Percentiles rank a stretch among this genome's conserved stretches.
Evolutionary conservation across 1,140 invertebrate species (phyloP).

Genomic region (Homarus americanus): DNA sequence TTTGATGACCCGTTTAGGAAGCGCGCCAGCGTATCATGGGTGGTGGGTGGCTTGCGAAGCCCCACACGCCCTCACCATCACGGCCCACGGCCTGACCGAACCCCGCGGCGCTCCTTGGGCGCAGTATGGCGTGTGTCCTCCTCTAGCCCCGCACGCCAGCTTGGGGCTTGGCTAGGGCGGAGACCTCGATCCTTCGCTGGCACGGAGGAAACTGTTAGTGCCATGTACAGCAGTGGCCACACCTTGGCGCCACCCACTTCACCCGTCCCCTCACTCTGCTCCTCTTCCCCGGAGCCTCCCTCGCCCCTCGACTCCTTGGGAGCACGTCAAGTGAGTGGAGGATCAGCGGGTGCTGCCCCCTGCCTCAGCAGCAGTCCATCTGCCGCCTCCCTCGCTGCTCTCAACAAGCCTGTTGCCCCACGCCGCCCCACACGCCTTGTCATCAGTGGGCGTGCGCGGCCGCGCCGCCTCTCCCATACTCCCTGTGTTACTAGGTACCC

Average conservation of each 20-base stretch:
- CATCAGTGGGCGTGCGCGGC: slow-evolving; percentile 58
- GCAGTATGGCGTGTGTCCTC: slow-evolving; percentile 69
- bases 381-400: slow-evolving; percentile 40
- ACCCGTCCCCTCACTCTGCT: slow-evolving; percentile 38
- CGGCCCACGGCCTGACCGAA: slow-evolving; percentile 27
- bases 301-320: slow-evolving; percentile 44
- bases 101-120: slow-evolving; percentile 62
- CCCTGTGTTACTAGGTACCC: slow-evolving; percentile 70
- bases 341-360: slow-evolving; percentile 19
- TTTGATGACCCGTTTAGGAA: slow-evolving; percentile 41
- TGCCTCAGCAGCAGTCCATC: slow-evolving; percentile 61
- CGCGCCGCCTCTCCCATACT: slow-evolving; percentile 59
- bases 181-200: slow-evolving; percentile 63
- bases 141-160: slow-evolving; percentile 65
- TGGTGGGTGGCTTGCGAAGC: slow-evolving; percentile 20
- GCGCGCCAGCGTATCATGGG: slow-evolving; percentile 45
- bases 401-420: slow-evolving; percentile 28
- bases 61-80: slow-evolving; percentile 43
- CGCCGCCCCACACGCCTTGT: slow-evolving; percentile 51
- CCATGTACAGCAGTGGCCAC: slow-evolving; percentile 21
- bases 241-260: slow-evolving; percentile 49
- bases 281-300: slow-evolving; percentile 38
- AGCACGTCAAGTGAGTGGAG: slow-evolving; percentile 23
- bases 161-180: slow-evolving; percentile 68
- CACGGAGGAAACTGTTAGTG: slow-evolving; percentile 30